Evolutionary conservation across 1,140 invertebrate species (phyloP).

Genomic region (Orchestia grillus): DNA sequence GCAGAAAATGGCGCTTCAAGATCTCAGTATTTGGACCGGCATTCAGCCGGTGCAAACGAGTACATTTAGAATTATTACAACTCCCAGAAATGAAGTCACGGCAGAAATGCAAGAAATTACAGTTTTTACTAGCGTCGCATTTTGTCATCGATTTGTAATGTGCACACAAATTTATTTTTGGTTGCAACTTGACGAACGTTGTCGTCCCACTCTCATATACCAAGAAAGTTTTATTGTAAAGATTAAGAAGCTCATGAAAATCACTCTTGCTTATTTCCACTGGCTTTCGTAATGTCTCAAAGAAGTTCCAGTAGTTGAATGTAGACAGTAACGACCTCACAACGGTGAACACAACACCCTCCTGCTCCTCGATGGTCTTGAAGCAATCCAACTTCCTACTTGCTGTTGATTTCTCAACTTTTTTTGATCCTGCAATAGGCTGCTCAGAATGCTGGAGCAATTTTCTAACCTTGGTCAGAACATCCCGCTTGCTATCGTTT

Average conservation of each 20-base stretch:
- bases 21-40: neutral
- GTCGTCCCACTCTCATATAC: neutral
- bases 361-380: neutral
- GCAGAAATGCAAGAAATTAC: conserved; percentile 25
- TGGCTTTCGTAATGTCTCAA: neutral
- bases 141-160: conserved; percentile 5
- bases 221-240: neutral
- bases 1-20: neutral
- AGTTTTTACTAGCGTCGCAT: neutral
- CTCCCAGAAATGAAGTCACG: neutral
- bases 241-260: neutral
- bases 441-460: neutral
- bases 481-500: conserved; percentile 34
- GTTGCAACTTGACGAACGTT: conserved; percentile 3
- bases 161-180: neutral
- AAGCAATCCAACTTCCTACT: conserved; percentile 9
- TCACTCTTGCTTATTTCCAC: neutral
- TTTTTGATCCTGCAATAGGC: neutral
- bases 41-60: neutral
- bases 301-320: conserved; percentile 33
- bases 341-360: neutral
- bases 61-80: neutral
- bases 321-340: neutral
- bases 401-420: neutral
- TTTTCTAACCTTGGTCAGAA: conserved; percentile 13